Evolutionary conservation across 92 coral and sea anemone species (phyloP), one percentile per base, ranked within the genome.

Genomic region (Epizoanthus illoricatus): DNA sequence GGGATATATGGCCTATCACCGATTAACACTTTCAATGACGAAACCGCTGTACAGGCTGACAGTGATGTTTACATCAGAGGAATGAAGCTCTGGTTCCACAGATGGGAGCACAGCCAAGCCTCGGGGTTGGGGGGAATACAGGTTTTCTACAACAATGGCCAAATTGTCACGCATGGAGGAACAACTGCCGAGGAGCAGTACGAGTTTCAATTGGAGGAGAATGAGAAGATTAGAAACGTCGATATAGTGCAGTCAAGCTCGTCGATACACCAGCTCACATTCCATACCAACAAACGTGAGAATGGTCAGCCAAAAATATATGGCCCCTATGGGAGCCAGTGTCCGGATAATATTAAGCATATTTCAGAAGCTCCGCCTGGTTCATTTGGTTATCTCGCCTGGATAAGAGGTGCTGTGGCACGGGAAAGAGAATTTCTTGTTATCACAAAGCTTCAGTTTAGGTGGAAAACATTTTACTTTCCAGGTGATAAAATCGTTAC

Each of bases 41-140:
- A 84, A 41, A 76, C 47, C 17, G 18, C 67, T 55, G 83, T 24
- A 16, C 8, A 40, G 60, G 68, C 84, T 75, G 85, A 84, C 69
- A 86, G 84, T 60, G 80, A 85, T 15, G 76, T 81, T 6, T 92
- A n/a, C 65, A 68, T 94, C 7, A 84, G 84, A 33, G 98, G 97
- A 11, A 94, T 94, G 94, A 89, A 94, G 75, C 67, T 94, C 4
- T 92, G 98, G 98, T 86, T 92, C 41, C 91, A 97, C 13, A 73
- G 70, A 12, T 94, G 98, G 97, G 94, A 92, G 81, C 91, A 93
- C 9, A 83, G 88, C 54, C 88, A 90, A 63, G 98, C 92, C 12
- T 78, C 36, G 36, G 36, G 36, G 36, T 28, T 94, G 55, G 98
- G 98, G 24, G 98, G 97, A 23, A 74, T 94, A 5, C 88, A 88